These are phyloP conservation scores for Aurelia sp. DNA, from an alignment of 30 jellyfish, hydroid and myxozoan species.

Conservation along the genomic window DNA sequence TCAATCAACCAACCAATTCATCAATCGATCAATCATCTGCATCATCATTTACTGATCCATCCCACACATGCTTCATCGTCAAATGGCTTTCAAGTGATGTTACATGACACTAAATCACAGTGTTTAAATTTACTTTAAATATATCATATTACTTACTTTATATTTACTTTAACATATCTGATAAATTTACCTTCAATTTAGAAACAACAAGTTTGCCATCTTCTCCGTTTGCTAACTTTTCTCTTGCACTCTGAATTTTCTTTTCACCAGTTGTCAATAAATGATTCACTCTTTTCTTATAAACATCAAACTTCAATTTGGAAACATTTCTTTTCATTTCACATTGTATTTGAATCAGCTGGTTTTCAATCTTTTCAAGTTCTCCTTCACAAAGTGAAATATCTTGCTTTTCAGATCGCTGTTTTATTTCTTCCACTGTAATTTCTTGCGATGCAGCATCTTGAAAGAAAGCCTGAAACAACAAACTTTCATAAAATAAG, in stretches of 20 bases:
- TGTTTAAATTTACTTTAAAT: too few relatives aligned
- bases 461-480: constrained; percentile 64
- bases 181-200: constrained; percentile 68
- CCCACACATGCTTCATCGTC: too few relatives aligned
- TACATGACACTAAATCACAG: too few relatives aligned
- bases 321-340: constrained; percentile 27
- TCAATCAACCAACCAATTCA: too few relatives aligned
- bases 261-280: constrained; percentile 60
- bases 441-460: constrained; percentile 21
- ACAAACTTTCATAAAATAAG: not conserved
- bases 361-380: constrained; percentile 16
- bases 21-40: too few relatives aligned
- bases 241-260: constrained; percentile 39
- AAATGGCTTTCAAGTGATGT: too few relatives aligned
- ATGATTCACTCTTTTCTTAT: constrained; percentile 47
- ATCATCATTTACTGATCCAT: too few relatives aligned
- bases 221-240: constrained; percentile 32
- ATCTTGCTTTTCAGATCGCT: not conserved
- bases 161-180: not conserved
- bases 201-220: constrained; percentile 14
- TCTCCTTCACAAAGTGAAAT: constrained; percentile 2
- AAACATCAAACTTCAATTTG: constrained; percentile 49
- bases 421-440: constrained; percentile 11
- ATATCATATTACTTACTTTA: too few relatives aligned
- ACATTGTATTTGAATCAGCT: constrained; percentile 1